Conservation (phyloP, 2,797 vertebrate species). For the Podarcis lilfordi region DNA sequence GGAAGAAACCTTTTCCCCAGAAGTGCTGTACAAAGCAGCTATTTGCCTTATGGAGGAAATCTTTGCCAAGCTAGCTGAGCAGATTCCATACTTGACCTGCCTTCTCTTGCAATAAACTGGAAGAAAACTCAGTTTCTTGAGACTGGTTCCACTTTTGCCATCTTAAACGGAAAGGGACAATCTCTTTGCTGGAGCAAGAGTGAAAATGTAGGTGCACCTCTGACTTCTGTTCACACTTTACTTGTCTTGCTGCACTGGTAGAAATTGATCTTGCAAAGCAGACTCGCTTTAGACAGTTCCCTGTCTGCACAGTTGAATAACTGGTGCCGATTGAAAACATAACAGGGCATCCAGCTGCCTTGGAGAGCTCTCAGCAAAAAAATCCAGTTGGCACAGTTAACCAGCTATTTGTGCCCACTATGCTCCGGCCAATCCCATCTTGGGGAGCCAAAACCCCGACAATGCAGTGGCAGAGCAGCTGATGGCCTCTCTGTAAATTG, state of each 20-base stretch:
- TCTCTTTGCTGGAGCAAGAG: background rate
- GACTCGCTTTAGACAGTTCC: conserved; percentile 6
- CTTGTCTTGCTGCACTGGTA: background rate
- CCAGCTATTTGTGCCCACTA: conserved; percentile 9
- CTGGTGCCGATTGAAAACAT: background rate
- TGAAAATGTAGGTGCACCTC: background rate
- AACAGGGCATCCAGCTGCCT: background rate
- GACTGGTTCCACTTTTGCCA: background rate
- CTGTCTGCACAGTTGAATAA: background rate
- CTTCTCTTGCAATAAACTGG: background rate
- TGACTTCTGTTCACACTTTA: background rate
- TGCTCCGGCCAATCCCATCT: background rate
- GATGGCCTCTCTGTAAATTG: background rate
- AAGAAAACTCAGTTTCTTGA: background rate
- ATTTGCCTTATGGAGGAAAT: background rate
- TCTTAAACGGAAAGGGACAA: background rate
- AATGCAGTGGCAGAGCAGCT: background rate
- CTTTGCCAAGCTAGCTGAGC: background rate
- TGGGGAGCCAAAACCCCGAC: fast-evolving
- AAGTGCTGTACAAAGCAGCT: background rate
- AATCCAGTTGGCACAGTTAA: conserved; percentile 4
- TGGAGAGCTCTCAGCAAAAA: background rate
- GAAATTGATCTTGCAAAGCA: conserved; percentile 14
- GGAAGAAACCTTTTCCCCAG: background rate
- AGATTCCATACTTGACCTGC: background rate